These are phyloP conservation scores for Zaprionus kolodkinae DNA, from an alignment of 1,140 invertebrate species.

Conservation along the genomic window DNA sequence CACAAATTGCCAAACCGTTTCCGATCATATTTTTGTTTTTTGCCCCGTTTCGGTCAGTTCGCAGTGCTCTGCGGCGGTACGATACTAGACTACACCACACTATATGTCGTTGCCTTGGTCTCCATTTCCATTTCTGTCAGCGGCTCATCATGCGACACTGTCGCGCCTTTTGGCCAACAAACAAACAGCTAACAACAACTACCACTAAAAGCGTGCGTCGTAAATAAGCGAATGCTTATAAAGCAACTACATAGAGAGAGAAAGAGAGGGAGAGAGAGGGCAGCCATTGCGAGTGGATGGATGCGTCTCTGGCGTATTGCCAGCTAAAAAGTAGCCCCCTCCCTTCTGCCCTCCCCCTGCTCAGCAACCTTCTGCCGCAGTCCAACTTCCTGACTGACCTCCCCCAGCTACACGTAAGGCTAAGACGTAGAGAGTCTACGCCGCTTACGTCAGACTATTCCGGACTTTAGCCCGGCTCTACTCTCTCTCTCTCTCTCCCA, in stretches of 20 bases:
- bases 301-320: slow-evolving; percentile 29
- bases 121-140: slow-evolving; percentile 64
- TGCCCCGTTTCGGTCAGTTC: background rate
- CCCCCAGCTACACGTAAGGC: background rate
- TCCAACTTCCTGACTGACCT: background rate
- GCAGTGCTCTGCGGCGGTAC: too few species aligned
- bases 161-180: slow-evolving; percentile 35
- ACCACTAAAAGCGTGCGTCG: slow-evolving; percentile 25
- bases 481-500: background rate
- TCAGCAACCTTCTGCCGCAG: too few species aligned
- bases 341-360: background rate
- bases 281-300: slow-evolving; percentile 2
- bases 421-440: slow-evolving; percentile 22
- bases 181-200: slow-evolving; percentile 12
- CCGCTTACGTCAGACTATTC: slow-evolving; percentile 63
- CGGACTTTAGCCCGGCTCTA: slow-evolving; percentile 25
- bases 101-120: slow-evolving; percentile 35
- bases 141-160: slow-evolving; percentile 62
- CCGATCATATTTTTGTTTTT: slow-evolving; percentile 4
- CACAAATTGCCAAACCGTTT: background rate
- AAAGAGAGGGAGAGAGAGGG: background rate
- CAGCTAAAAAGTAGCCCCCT: slow-evolving; percentile 1
- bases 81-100: background rate
- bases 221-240: slow-evolving; percentile 70
- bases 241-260: slow-evolving; percentile 15